Base-by-base conservation (phyloP, 2,113 vertebrate genomes). In the Circaetus cinerascens region DNA sequence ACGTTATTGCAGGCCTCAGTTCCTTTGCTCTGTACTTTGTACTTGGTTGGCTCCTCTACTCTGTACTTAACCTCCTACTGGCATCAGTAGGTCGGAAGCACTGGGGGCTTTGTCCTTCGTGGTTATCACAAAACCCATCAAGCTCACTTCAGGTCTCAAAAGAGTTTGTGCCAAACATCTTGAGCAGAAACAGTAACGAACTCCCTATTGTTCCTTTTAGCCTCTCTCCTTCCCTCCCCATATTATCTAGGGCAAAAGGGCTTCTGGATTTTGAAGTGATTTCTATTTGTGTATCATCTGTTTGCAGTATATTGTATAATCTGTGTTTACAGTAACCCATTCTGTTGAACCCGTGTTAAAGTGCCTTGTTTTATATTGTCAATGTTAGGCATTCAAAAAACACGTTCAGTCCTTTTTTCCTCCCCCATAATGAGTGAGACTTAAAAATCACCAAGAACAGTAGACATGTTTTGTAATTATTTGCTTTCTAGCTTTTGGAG, bases 1-100 rank as follows among this genome's bases (percentile, higher is more conserved):
- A 17, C 0, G 0, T 45, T 83, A 32, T 17, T 43, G 27, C 45
- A 38, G n/a, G 40, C 36, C n/a, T 77, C 27, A 1, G 18, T 66
- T 91, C 51, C 40, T 60, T 46, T 66, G 34, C 32, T 68, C 16
- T 26, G 43, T 40, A 43, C 41, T 82, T 71, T 30, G 56, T 77
- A 51, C 76, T 68, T 5, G 0, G 11, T 62, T 29, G 51, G 15
- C 27, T 76, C 36, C 34, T 74, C 73, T 74, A 20, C 40, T 71
- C 66, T 67, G 12, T 63, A 12, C 19, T 87, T 71, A 53, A 46
- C 57, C 50, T 82, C 22, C 55, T 48, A 3, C 48, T 53, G 34
- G 55, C 32, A 72, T 38, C 38, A 14, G 9, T 57, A 26, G 38
- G 40, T 74, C 26, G 26, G 63, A 85, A 75, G 63, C 46, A 20